Percentiles rank a stretch among this genome's conserved stretches.
These are phyloP conservation scores for Amphiduros pacificus DNA, from an alignment of 2,888 invertebrate genomes.

Conservation along the genomic window DNA sequence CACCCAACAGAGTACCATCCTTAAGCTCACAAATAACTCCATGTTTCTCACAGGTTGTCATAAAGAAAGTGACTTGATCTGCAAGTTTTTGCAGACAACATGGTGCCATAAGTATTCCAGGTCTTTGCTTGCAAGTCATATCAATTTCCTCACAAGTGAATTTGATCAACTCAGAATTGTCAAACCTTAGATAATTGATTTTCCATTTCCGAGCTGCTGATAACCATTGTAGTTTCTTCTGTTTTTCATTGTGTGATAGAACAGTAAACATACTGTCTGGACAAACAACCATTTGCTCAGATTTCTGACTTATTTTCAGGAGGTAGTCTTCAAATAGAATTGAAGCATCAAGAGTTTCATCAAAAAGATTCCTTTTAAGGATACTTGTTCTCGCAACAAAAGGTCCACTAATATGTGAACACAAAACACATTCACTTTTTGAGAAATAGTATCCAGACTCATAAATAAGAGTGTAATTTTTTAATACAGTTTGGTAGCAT, in stretches of 20 bases:
- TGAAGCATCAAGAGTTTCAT: slow-evolving; percentile 25
- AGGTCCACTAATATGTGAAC: slow-evolving; percentile 48
- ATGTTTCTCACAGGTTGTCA: slow-evolving; percentile 34
- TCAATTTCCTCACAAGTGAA: background rate
- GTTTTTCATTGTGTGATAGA: background rate
- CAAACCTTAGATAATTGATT: slow-evolving; percentile 25
- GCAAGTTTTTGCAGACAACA: slow-evolving; percentile 43
- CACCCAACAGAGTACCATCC: slow-evolving; percentile 49
- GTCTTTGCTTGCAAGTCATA: slow-evolving; percentile 1
- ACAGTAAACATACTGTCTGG: slow-evolving; percentile 52
- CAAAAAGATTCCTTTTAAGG: slow-evolving; percentile 31
- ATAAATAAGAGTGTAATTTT: slow-evolving; percentile 42
- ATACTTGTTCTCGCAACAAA: slow-evolving; percentile 38
- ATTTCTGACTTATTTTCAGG: slow-evolving; percentile 31
- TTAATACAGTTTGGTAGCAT: slow-evolving; percentile 43
- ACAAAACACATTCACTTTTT: slow-evolving; percentile 45
- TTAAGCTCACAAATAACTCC: slow-evolving; percentile 44
- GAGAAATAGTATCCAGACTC: slow-evolving; percentile 46
- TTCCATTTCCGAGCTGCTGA: slow-evolving; percentile 26
- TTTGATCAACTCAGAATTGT: too few relatives aligned
- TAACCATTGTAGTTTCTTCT: slow-evolving; percentile 14
- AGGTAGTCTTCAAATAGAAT: slow-evolving; percentile 49
- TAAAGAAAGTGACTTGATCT: slow-evolving; percentile 31
- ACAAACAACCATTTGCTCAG: slow-evolving; percentile 37
- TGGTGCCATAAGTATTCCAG: slow-evolving; percentile 33